A percentile compares a stretch with the other conserved stretches of the same genome.
Evolutionary conservation across 2,888 invertebrate species (phyloP).

Genomic region (Drosophila macrospina): DNA sequence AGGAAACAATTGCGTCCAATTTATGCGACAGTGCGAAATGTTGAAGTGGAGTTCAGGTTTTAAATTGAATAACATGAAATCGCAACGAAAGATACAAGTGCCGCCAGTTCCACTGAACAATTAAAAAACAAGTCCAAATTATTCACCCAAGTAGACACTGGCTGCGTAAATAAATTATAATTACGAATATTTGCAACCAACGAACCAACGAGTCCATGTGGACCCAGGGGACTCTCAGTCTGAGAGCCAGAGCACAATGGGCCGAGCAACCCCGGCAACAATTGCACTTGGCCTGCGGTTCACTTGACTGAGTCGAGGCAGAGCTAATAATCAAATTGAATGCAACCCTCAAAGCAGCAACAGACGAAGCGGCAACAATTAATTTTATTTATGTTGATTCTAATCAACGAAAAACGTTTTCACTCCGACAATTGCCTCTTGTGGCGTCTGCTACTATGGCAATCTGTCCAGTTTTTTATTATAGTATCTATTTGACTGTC

Average conservation of each 20-base stretch:
- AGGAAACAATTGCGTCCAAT: constrained; percentile 74
- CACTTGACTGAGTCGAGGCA: constrained; percentile 44
- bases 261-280: constrained; percentile 39
- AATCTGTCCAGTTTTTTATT: constrained; percentile 28
- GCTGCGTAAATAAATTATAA: constrained; percentile 77
- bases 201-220: constrained; percentile 29
- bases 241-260: constrained; percentile 36
- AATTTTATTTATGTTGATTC: constrained; percentile 81
- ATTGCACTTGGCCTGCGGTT: constrained; percentile 55
- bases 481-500: not conserved
- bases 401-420: constrained; percentile 66
- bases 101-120: constrained; percentile 50
- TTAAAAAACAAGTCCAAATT: constrained; percentile 65
- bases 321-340: constrained; percentile 79
- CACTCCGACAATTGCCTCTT: constrained; percentile 45
- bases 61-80: constrained; percentile 41
- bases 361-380: constrained; percentile 74
- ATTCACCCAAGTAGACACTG: constrained; percentile 50
- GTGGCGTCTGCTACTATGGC: constrained; percentile 58
- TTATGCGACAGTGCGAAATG: constrained; percentile 53
- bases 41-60: constrained; percentile 14
- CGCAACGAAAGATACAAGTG: constrained; percentile 41
- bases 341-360: constrained; percentile 65
- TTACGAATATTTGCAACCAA: constrained; percentile 64
- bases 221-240: constrained; percentile 38